Conservation (phyloP, 2,113 vertebrate genomes). For the Spermophilus dauricus region DNA sequence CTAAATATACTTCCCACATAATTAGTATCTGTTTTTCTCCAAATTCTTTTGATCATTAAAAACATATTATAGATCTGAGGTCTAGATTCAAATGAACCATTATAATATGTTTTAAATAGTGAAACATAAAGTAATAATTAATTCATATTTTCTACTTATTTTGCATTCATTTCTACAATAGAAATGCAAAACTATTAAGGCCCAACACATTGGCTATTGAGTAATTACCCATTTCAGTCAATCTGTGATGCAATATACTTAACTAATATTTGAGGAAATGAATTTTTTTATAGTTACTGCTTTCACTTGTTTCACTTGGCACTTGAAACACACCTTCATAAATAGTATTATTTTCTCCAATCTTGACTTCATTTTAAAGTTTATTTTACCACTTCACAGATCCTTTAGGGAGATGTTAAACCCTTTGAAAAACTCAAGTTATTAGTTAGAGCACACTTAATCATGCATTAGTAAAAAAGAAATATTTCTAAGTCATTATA, state of each 20-base stretch:
- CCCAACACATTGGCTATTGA: not conserved
- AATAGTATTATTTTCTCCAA: not conserved
- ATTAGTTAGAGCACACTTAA: not conserved
- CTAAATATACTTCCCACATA: not conserved
- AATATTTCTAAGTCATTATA: not conserved
- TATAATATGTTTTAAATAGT: not conserved
- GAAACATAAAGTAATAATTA: not conserved
- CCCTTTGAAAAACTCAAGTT: not conserved
- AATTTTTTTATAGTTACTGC: not conserved
- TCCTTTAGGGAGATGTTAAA: not conserved
- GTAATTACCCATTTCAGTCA: not conserved
- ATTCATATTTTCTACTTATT: not conserved
- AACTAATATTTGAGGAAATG: not conserved
- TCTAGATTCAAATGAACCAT: not conserved
- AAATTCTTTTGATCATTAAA: not conserved
- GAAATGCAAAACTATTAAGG: not conserved
- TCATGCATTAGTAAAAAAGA: not conserved
- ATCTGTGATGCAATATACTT: not conserved
- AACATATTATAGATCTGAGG: not conserved
- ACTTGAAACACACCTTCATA: not conserved
- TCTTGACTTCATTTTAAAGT: not conserved
- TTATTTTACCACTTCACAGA: not conserved
- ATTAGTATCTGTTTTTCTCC: not conserved
- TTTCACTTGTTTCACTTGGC: not conserved
- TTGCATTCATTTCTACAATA: not conserved